These are phyloP conservation scores for Lumbricus terrestris DNA, from an alignment of 2,888 invertebrate genomes.

Conservation along the genomic window DNA sequence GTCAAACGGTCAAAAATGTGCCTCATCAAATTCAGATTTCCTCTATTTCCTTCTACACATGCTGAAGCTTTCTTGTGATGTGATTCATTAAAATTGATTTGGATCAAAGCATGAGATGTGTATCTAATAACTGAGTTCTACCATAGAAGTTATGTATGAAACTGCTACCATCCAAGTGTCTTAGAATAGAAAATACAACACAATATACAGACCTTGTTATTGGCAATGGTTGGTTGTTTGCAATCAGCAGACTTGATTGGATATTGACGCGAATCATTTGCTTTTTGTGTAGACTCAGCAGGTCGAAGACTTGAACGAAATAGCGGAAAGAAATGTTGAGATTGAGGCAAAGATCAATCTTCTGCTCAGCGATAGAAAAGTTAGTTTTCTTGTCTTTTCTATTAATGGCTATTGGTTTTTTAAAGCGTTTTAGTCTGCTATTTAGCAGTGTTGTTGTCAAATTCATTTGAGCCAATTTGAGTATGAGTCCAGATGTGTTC, in stretches of 20 bases:
- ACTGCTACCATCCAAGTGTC: not conserved
- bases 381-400: not conserved
- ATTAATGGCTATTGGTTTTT: not conserved
- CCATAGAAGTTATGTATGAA: not conserved
- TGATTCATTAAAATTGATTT: not conserved
- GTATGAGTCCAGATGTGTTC: too few relatives aligned
- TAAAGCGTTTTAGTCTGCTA: not conserved
- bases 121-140: not conserved
- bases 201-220: too few relatives aligned
- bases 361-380: conserved; percentile 23
- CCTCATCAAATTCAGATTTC: not conserved
- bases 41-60: not conserved
- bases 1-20: not conserved
- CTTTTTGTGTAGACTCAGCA: conserved; percentile 33
- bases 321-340: conserved; percentile 34
- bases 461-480: too few relatives aligned
- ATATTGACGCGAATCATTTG: not conserved
- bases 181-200: not conserved
- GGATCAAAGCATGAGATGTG: too few relatives aligned
- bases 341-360: conserved; percentile 32
- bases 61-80: too few relatives aligned
- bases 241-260: not conserved
- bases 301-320: conserved; percentile 31
- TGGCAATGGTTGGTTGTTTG: too few relatives aligned
- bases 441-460: not conserved